A percentile compares a stretch with the other conserved stretches of the same genome.
These are phyloP conservation scores for Centropus bengalensis DNA, from an alignment of 2,113 vertebrate species.

Conservation along the genomic window DNA sequence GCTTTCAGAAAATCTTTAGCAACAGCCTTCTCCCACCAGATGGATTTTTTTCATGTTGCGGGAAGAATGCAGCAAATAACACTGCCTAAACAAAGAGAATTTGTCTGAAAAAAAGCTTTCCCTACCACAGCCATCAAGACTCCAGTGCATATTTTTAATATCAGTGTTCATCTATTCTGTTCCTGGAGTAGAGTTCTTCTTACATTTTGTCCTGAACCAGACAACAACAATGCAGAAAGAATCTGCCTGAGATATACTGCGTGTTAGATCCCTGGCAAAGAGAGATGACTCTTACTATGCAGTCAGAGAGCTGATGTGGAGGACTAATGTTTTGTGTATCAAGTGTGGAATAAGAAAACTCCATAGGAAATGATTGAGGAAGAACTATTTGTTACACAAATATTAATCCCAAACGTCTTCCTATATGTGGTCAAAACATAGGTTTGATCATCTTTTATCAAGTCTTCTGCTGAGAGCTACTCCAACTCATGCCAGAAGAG, in stretches of 20 bases:
- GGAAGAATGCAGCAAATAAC: neutral
- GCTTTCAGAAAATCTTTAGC: neutral
- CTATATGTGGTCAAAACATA: neutral
- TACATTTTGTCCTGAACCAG: neutral
- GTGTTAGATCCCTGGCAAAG: neutral
- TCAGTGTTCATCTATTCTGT: neutral
- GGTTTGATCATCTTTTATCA: neutral
- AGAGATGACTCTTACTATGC: neutral
- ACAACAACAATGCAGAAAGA: neutral
- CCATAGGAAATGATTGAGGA: neutral
- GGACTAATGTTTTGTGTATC: neutral
- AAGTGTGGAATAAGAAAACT: neutral
- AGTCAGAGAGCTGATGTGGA: neutral
- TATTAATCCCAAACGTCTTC: neutral
- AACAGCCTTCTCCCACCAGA: neutral
- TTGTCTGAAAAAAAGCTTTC: neutral
- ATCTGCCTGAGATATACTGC: neutral
- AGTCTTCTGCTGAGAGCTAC: slow-evolving; percentile 37
- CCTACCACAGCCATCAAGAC: neutral
- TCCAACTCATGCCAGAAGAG: slow-evolving; percentile 57
- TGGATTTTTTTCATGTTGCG: slow-evolving; percentile 5
- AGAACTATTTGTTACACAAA: neutral
- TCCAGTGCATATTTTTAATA: neutral
- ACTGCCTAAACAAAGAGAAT: neutral
- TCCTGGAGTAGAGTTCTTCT: neutral